Evolutionary conservation across 2,888 invertebrate genomes (phyloP), one percentile per base, ranked within the genome.

Genomic region (Rugalucina vietnamica): DNA sequence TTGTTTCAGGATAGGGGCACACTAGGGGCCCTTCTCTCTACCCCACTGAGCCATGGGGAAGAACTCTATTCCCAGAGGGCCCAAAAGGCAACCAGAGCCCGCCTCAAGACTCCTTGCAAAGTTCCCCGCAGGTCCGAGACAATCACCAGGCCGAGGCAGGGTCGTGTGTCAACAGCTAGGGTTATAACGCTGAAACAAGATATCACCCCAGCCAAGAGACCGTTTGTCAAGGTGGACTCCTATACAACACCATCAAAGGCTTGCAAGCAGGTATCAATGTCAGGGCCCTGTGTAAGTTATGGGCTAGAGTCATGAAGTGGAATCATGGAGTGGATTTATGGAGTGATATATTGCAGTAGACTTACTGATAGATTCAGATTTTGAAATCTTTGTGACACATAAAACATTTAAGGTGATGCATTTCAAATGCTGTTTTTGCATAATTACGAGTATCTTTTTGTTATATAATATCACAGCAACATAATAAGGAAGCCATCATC

Each of bases 241-340:
- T 32, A 27, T 18, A 32, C 21, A 21, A 69, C 76, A 74, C 80
- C 70, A 36, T 70, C 73, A 21, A 80, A 80, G 29, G 80, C 80
- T 32, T 80, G 80, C 36, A 80, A 80, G 69, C 75, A 80, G 70
- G 80, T 75, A 80, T 12, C 3, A 43, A 49, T 77, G 39, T n/a
- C n/a, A n/a, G n/a, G n/a, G n/a, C n/a, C n/a, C n/a, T n/a, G n/a
- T n/a, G n/a, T n/a, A n/a, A n/a, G n/a, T n/a, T n/a, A n/a, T n/a
- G n/a, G n/a, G n/a, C n/a, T n/a, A n/a, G n/a, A n/a, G n/a, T n/a
- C n/a, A n/a, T n/a, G n/a, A n/a, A n/a, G n/a, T n/a, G n/a, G n/a
- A n/a, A n/a, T n/a, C n/a, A n/a, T n/a, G n/a, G n/a, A n/a, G n/a
- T n/a, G n/a, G n/a, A n/a, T n/a, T n/a, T n/a, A n/a, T n/a, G n/a